A percentile compares a stretch with the other conserved stretches of the same genome.
Evolutionary conservation across 2,113 vertebrate species (phyloP).

Genomic region (Eptesicus fuscus): DNA sequence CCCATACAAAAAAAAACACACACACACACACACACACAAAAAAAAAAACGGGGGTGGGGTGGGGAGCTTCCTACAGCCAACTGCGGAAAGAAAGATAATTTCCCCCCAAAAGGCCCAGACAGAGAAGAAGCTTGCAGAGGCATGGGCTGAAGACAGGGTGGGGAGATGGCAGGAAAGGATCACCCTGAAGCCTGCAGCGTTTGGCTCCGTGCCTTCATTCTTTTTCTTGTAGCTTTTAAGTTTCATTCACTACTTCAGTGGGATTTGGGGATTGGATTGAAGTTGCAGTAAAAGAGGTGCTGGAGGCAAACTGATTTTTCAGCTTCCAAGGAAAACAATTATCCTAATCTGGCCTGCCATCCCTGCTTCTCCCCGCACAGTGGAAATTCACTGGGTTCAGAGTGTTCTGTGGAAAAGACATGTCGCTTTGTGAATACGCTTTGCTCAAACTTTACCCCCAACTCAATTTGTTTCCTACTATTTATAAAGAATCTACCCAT

Average conservation of each 20-base stretch:
- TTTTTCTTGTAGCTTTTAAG: conserved; percentile 11
- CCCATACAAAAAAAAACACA: not conserved
- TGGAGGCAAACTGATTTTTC: conserved; percentile 26
- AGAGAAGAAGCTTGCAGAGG: conserved; percentile 47
- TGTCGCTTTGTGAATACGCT: not conserved
- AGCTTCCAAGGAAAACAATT: conserved; percentile 57
- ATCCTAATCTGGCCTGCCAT: conserved; percentile 39
- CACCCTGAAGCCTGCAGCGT: conserved; percentile 27
- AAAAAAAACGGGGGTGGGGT: not conserved
- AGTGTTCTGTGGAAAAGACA: not conserved
- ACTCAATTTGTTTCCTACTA: not conserved
- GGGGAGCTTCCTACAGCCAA: not conserved
- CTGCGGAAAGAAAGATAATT: not conserved
- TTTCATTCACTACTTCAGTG: not conserved
- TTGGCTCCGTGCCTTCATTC: conserved; percentile 32
- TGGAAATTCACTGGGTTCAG: conserved; percentile 32
- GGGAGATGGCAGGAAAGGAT: not conserved
- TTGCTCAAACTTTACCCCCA: not conserved
- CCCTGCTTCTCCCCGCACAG: not conserved
- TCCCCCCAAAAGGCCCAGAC: not conserved
- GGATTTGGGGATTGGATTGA: conserved; percentile 54
- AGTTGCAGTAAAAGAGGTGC: conserved; percentile 37
- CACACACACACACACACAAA: not conserved
- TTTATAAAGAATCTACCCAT: not conserved
- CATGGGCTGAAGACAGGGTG: not conserved